Evolutionary conservation across 2,888 invertebrate species (phyloP), one percentile per base, ranked within the genome.

Genomic region (Mycalesis mineus): DNA sequence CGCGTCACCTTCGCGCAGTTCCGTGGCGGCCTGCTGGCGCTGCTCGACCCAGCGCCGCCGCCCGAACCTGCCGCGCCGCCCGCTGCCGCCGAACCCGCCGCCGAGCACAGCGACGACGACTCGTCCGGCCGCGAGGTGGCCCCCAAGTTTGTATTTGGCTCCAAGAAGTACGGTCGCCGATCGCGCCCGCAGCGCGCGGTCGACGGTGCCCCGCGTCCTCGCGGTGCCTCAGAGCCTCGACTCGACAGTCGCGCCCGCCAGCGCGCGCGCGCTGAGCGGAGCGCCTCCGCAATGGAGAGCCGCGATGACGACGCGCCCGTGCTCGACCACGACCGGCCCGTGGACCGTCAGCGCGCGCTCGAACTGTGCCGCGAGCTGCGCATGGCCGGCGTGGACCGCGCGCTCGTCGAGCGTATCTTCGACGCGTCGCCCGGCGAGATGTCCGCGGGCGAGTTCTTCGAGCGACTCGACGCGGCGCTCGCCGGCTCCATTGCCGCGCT

Each of bases 111-210:
- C 68, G 88, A 89, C 78, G 87, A 85, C 67, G 92, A 92, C 63
- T 91, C 92, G 6, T 92, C 93, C 0, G 94, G 92, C 63, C 90
- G 94, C 39, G 95, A 94, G 80, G 92, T 94, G 9, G 94, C 93
- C 0, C 95, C 95, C 3, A 94, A 94, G 73, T 92, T 93, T 65
- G 92, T 94, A 0, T 93, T 93, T 69, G 95, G 95, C 1, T 91
- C 93, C 22, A 95, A 95, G 74, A 94, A 94, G 75, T 95, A 95
- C 80, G 95, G 95, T 0, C 89, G 95, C 0, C 88, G 94, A 47
- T 94, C 94, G 2, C 89, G 94, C 40, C 94, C 94, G 0, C 90
- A 91, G 62, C 80, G 80, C 51, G 52, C 68, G 7, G 61, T 67
- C 9, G 74, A 70, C 6, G 74, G 69, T 29, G 63, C 70, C 0